A percentile compares a stretch with the other conserved stretches of the same genome.
These are phyloP conservation scores for Antrozous pallidus DNA, from an alignment of 2,797 vertebrate genomes.

Conservation along the genomic window DNA sequence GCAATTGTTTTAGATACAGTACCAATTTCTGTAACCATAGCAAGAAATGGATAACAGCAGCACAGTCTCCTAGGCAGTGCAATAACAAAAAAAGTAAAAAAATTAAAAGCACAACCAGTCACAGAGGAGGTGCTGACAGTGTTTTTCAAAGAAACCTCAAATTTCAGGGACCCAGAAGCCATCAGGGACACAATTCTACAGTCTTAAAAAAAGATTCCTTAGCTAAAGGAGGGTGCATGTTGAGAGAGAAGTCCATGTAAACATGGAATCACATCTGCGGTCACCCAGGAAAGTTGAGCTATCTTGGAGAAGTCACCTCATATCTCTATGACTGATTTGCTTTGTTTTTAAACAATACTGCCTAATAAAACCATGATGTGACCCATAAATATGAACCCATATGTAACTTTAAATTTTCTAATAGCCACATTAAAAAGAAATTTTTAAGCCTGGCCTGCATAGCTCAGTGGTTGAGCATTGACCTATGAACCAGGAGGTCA, in stretches of 20 bases:
- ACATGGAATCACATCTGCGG: not conserved
- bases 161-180: constrained; percentile 28
- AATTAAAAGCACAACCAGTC: not conserved
- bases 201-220: not conserved
- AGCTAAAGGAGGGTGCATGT: not conserved
- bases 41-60: constrained; percentile 73
- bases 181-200: not conserved
- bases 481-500: too few species aligned
- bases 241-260: not conserved
- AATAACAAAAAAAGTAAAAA: not conserved
- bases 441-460: too few species aligned
- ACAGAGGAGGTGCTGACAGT: constrained; percentile 10
- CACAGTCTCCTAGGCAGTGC: constrained; percentile 29
- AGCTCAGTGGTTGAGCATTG: too few species aligned
- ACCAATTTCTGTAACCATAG: constrained; percentile 80
- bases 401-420: not conserved
- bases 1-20: constrained; percentile 86
- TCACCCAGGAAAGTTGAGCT: not conserved
- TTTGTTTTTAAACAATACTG: constrained; percentile 7
- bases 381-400: not conserved
- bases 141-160: not conserved
- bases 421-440: not conserved
- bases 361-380: not conserved
- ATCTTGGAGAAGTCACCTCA: constrained; percentile 1
- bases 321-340: constrained; percentile 54